Conservation (phyloP, 2,113 vertebrate species). For the Pungitius pungitius region DNA sequence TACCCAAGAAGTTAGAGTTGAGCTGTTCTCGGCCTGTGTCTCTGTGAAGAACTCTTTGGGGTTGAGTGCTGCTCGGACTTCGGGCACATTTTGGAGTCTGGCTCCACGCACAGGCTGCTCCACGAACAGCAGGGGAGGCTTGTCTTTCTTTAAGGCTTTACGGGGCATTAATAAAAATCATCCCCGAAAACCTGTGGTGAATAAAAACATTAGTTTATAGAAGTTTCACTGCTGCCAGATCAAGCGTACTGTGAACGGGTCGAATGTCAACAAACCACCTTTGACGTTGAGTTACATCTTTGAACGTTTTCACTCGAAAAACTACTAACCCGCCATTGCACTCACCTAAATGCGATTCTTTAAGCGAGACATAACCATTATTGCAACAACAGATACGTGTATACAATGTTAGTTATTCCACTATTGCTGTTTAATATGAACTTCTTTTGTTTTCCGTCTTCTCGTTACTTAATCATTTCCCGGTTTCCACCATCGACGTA, state of each 20-base stretch:
- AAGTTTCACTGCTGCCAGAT: background rate
- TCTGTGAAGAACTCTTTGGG: conserved; percentile 81
- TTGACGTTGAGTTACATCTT: background rate
- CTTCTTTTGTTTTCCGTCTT: conserved; percentile 21
- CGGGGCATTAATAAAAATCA: conserved; percentile 87
- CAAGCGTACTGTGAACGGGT: background rate
- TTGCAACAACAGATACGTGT: too few species aligned
- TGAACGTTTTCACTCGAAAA: background rate
- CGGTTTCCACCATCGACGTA: conserved; percentile 3
- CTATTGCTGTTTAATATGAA: background rate
- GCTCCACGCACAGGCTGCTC: conserved; percentile 82
- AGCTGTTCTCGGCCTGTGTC: conserved; percentile 49
- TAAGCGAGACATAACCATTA: background rate
- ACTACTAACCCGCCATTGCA: background rate
- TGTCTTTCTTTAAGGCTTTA: conserved; percentile 78
- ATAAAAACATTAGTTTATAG: background rate
- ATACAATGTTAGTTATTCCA: background rate
- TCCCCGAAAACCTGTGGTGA: conserved; percentile 31
- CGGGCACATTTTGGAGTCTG: conserved; percentile 70
- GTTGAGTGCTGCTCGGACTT: conserved; percentile 66
- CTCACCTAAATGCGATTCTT: conserved; percentile 28
- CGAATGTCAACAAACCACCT: background rate
- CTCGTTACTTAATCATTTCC: conserved; percentile 32
- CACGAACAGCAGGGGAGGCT: conserved; percentile 83
- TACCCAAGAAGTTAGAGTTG: conserved; percentile 71